These are phyloP conservation scores for Punctoribates punctum DNA, from an alignment of 2,888 invertebrate species.

Conservation along the genomic window DNA sequence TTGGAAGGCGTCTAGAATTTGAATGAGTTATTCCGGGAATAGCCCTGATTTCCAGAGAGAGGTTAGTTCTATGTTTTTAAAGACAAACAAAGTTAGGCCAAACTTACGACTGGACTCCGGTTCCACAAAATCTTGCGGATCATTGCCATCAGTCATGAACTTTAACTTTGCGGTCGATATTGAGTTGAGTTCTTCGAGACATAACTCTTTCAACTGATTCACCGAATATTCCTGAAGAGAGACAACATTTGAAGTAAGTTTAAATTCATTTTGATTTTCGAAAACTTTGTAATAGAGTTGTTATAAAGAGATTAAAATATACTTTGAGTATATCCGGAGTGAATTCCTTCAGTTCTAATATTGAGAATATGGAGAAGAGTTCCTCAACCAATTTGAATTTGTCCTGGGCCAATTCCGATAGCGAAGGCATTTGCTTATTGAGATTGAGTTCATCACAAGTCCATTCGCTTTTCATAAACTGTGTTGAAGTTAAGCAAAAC, in stretches of 20 bases:
- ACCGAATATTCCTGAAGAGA: conserved; percentile 11
- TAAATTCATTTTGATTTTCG: background rate
- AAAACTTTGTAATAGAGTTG: background rate
- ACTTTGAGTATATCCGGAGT: conserved; percentile 31
- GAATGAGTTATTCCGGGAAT: background rate
- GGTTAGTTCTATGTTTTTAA: background rate
- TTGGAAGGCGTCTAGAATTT: background rate
- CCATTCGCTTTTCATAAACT: conserved; percentile 30
- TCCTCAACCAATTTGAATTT: conserved; percentile 26
- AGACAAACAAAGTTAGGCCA: background rate
- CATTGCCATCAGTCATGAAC: conserved; percentile 1
- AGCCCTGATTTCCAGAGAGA: background rate
- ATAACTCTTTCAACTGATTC: conserved; percentile 27
- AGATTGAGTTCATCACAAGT: conserved; percentile 30
- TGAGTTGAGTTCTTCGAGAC: conserved; percentile 23
- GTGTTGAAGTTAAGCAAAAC: background rate
- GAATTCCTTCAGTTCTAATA: background rate
- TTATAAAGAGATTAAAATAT: background rate
- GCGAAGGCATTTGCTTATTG: background rate
- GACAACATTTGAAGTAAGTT: conserved; percentile 6
- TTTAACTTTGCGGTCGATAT: background rate
- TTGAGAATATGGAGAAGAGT: conserved; percentile 8
- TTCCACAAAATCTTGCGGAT: background rate
- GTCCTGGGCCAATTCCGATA: background rate
- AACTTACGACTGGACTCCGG: background rate